phyloP scores from a whole-genome alignment of 2,797 vertebrate genomes.

The Sphenodon punctatus region DNA sequence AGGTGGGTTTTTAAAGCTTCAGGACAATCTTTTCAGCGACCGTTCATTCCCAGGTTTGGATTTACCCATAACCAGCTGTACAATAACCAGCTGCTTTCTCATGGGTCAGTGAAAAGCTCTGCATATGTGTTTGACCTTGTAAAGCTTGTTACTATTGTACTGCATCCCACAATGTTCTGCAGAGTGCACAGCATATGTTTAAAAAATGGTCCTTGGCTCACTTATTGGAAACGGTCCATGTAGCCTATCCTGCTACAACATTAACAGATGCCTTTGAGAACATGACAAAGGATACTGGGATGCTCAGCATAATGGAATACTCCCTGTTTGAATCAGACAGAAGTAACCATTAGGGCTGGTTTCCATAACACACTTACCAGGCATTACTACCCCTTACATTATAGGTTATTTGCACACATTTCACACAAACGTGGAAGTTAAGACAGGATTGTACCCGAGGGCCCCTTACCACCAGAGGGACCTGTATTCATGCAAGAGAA shows the following conservation, averaged over 20 bases:
- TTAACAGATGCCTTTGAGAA: background rate
- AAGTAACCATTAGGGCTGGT: background rate
- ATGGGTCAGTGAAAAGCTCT: background rate
- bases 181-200: background rate
- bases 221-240: background rate
- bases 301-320: background rate
- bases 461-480: no score
- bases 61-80: background rate
- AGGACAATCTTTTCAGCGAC: background rate
- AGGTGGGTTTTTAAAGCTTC: background rate
- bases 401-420: no score
- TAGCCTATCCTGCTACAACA: background rate
- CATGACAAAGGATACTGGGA: background rate
- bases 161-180: rapidly evolving
- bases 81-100: background rate
- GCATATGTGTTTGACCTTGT: background rate
- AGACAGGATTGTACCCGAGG: no score
- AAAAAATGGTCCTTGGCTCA: background rate
- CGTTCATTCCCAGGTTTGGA: background rate
- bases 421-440: no score
- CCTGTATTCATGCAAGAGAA: no score
- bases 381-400: no score
- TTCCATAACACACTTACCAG: no score
- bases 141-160: background rate
- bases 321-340: background rate